A percentile compares a stretch with the other conserved stretches of the same genome.
phyloP scores from a whole-genome alignment of 2,888 invertebrate species.

The Mantis religiosa region DNA sequence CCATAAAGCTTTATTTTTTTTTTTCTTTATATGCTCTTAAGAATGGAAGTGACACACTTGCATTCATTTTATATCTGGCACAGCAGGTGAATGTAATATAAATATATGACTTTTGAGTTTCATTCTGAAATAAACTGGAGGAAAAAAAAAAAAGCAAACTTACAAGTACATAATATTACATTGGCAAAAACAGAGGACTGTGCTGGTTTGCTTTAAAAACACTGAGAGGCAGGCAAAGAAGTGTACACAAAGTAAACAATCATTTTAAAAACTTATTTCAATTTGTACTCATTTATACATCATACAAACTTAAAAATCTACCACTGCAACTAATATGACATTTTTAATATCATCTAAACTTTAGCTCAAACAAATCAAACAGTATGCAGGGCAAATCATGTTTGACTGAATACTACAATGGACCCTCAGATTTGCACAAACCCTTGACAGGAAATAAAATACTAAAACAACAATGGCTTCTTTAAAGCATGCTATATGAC shows the following conservation, averaged over 20 bases:
- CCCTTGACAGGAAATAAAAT: constrained; percentile 17
- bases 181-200: not conserved
- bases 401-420: not conserved
- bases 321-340: not conserved
- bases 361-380: not conserved
- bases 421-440: constrained; percentile 25
- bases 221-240: not conserved
- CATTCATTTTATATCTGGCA: not conserved
- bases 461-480: constrained; percentile 22
- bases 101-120: not conserved
- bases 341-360: not conserved
- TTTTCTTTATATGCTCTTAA: not conserved
- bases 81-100: not conserved
- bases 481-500: constrained; percentile 22
- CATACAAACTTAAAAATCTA: constrained; percentile 8
- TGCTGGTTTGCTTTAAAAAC: not conserved
- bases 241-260: constrained; percentile 9
- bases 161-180: not conserved
- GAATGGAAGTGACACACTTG: not conserved
- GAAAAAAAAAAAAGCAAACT: not conserved
- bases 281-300: constrained; percentile 23
- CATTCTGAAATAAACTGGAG: not conserved
- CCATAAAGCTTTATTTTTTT: not conserved
- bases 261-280: constrained; percentile 14
- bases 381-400: not conserved